Percentiles rank a stretch among this genome's conserved stretches.
These are phyloP conservation scores for Crepidodera aurea DNA, from an alignment of 2,888 invertebrate species.

Conservation along the genomic window DNA sequence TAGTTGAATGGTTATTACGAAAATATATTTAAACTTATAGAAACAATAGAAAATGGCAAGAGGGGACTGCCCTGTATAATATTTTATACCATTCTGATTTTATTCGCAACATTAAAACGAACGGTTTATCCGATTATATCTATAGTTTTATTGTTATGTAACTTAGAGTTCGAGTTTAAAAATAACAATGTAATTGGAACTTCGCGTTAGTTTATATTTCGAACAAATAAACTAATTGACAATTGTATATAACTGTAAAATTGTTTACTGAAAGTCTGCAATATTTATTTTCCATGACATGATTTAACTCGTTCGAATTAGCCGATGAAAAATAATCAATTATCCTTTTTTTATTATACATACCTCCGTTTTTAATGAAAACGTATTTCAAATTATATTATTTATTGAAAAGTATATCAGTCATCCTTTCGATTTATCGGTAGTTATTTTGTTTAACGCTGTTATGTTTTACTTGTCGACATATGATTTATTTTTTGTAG, in stretches of 20 bases:
- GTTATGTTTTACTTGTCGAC: neutral
- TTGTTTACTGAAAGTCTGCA: neutral
- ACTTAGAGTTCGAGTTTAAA: neutral
- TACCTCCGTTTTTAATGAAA: neutral
- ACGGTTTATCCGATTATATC: too few relatives aligned
- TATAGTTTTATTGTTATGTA: too few relatives aligned
- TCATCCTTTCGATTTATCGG: neutral
- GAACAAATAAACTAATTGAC: neutral
- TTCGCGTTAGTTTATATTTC: neutral
- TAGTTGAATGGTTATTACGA: too few relatives aligned
- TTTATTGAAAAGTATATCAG: neutral
- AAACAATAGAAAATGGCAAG: too few relatives aligned
- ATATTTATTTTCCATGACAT: neutral
- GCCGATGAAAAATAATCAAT: neutral
- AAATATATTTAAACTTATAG: too few relatives aligned
- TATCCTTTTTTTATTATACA: neutral
- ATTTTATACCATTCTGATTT: too few relatives aligned
- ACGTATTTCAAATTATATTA: neutral
- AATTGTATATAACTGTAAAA: neutral
- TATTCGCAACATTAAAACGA: too few relatives aligned
- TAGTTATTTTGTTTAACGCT: neutral
- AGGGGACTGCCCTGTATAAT: too few relatives aligned
- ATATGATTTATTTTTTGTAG: neutral
- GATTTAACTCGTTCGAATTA: neutral
- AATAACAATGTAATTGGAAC: neutral